A percentile compares a stretch with the other conserved stretches of the same genome.
phyloP scores from a whole-genome alignment of 2,888 invertebrate genomes.

The Zygogramma bicolorata region DNA sequence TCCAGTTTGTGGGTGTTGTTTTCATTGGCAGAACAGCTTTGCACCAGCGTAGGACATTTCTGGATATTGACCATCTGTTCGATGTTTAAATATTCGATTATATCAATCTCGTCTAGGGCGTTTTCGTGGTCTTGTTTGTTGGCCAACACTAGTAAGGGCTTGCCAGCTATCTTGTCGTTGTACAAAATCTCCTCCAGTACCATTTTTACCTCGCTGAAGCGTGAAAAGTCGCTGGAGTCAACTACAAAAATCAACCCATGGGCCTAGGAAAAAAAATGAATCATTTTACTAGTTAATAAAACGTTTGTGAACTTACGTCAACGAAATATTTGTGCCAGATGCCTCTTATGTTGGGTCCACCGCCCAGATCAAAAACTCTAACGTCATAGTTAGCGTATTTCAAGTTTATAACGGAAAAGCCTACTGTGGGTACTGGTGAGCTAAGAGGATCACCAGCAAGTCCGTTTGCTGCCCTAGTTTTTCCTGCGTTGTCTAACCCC shows the following conservation, averaged over 20 bases:
- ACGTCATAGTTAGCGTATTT: conserved; percentile 77
- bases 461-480: conserved; percentile 83
- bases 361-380: conserved; percentile 88
- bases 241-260: conserved; percentile 89
- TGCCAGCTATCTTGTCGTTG: conserved; percentile 83
- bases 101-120: conserved; percentile 85
- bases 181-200: conserved; percentile 78
- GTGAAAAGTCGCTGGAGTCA: conserved; percentile 80
- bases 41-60: conserved; percentile 85
- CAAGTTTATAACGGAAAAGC: conserved; percentile 81
- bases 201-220: conserved; percentile 78
- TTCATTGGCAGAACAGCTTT: conserved; percentile 75
- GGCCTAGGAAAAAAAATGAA: conserved; percentile 68
- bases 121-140: conserved; percentile 88
- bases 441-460: conserved; percentile 76
- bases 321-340: conserved; percentile 89
- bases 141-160: conserved; percentile 85
- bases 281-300: no score
- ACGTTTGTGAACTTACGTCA: conserved; percentile 79
- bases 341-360: conserved; percentile 81
- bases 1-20: conserved; percentile 75
- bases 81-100: conserved; percentile 82
- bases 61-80: conserved; percentile 82
- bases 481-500: conserved; percentile 94
- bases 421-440: conserved; percentile 83